Conservation (phyloP, 2,797 vertebrate species). For the Rhinatrema bivittatum region DNA sequence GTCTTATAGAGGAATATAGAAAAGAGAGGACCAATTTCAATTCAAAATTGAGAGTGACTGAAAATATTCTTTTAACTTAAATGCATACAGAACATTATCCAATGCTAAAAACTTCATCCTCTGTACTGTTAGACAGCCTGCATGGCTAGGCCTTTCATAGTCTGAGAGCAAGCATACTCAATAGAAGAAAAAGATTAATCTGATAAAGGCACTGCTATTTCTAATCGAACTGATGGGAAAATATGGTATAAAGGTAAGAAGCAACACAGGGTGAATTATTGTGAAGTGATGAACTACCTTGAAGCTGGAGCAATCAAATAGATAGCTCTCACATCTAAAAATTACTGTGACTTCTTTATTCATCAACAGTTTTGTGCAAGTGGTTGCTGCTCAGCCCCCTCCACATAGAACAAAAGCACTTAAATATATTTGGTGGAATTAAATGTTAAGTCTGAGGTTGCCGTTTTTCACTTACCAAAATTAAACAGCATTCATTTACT, state of each 20-base stretch:
- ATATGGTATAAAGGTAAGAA: constrained; percentile 45
- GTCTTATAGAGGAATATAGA: no score
- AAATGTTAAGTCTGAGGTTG: constrained; percentile 37
- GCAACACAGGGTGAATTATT: constrained; percentile 54
- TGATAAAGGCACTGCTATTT: constrained; percentile 55
- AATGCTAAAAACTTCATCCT: no score
- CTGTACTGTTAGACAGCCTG: no score
- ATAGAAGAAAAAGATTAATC: constrained; percentile 51
- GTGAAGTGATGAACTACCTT: constrained; percentile 60
- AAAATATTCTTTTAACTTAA: no score
- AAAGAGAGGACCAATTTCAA: no score
- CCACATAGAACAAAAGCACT: constrained; percentile 47
- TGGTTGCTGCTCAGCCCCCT: constrained; percentile 24
- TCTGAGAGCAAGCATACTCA: constrained; percentile 32
- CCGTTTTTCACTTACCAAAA: constrained; percentile 43
- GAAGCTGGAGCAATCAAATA: constrained; percentile 63
- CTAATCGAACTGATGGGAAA: constrained; percentile 68
- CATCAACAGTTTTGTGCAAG: constrained; percentile 48
- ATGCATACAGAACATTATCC: no score
- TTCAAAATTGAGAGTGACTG: no score
- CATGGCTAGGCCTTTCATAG: constrained; percentile 22
- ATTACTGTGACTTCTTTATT: constrained; percentile 54
- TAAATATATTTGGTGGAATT: constrained; percentile 57
- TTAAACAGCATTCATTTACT: constrained; percentile 49
- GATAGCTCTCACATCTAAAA: constrained; percentile 64